These are phyloP conservation scores for Gryllus bimaculatus DNA, from an alignment of 1,140 invertebrate species.

Conservation along the genomic window DNA sequence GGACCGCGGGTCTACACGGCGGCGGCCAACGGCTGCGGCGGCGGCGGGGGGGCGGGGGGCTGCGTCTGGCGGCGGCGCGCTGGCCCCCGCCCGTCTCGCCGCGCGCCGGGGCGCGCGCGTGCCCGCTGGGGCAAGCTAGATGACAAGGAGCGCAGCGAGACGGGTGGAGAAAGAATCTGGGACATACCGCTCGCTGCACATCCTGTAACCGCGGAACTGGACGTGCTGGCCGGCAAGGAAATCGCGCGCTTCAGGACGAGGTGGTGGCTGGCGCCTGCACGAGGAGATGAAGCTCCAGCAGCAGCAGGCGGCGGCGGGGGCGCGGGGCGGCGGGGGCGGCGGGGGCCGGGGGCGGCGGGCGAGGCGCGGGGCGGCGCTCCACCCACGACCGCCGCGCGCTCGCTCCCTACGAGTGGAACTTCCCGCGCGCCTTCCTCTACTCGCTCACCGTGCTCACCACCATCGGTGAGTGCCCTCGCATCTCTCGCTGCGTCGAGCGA, in stretches of 20 bases:
- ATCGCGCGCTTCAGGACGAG: constrained; percentile 82
- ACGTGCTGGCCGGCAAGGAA: constrained; percentile 75
- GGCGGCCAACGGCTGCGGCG: neutral
- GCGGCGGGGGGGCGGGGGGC: neutral
- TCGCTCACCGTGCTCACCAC: constrained; percentile 92
- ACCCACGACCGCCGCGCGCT: neutral
- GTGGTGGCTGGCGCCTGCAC: constrained; percentile 64
- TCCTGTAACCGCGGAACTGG: constrained; percentile 92
- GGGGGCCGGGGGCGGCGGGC: constrained; percentile 26
- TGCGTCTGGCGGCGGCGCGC: neutral
- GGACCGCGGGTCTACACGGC: constrained; percentile 11
- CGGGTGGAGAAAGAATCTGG: constrained; percentile 87
- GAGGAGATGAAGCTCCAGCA: constrained; percentile 54
- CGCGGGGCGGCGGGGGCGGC: too few species aligned
- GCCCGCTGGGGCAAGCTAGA: constrained; percentile 34
- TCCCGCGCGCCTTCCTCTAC: constrained; percentile 89
- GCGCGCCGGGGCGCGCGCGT: constrained; percentile 29
- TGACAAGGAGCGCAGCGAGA: constrained; percentile 58
- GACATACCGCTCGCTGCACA: constrained; percentile 89
- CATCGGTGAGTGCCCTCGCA: constrained; percentile 66
- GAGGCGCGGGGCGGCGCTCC: constrained; percentile 27
- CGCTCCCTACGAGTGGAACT: constrained; percentile 65
- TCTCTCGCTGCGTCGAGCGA: too few species aligned
- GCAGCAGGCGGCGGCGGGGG: constrained; percentile 31
- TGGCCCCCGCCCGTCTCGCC: neutral